phyloP scores from a whole-genome alignment of 53 echinoderm and acorn worm genomes.

The Crossaster papposus region DNA sequence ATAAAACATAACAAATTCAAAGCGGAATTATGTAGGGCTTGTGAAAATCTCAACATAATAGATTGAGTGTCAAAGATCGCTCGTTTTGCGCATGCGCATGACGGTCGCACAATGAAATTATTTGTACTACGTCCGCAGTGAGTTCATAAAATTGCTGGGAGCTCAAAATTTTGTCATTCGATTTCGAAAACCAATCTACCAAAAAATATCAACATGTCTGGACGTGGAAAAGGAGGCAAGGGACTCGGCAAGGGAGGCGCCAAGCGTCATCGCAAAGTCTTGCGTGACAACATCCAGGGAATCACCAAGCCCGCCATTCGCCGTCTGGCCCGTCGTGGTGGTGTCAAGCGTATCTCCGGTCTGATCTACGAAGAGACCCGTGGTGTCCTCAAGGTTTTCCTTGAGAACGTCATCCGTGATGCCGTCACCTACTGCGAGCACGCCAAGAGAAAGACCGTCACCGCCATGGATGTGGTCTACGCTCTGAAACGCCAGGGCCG shows the following conservation, averaged over 20 bases:
- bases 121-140: conserved; percentile 35
- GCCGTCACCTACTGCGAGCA: conserved; percentile 87
- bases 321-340: conserved; percentile 62
- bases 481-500: conserved; percentile 96
- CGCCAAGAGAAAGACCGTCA: conserved; percentile 88
- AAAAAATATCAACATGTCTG: conserved; percentile 77
- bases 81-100: neutral
- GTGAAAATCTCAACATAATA: no score
- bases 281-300: conserved; percentile 97
- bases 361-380: conserved; percentile 99
- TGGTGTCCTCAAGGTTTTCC: conserved; percentile 92
- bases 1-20: no score
- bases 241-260: conserved; percentile 98
- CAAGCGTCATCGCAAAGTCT: conserved; percentile 94
- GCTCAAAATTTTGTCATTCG: neutral
- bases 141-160: neutral
- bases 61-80: conserved; percentile 4
- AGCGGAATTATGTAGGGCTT: no score
- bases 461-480: conserved; percentile 97
- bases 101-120: neutral
- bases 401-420: conserved; percentile 88
- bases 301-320: conserved; percentile 65
- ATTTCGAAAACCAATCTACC: neutral
- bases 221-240: conserved; percentile 99
- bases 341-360: conserved; percentile 95